Evolutionary conservation across 2,797 vertebrate genomes (phyloP), one percentile per base, ranked within the genome.

Genomic region (Sandelia bainsii): DNA sequence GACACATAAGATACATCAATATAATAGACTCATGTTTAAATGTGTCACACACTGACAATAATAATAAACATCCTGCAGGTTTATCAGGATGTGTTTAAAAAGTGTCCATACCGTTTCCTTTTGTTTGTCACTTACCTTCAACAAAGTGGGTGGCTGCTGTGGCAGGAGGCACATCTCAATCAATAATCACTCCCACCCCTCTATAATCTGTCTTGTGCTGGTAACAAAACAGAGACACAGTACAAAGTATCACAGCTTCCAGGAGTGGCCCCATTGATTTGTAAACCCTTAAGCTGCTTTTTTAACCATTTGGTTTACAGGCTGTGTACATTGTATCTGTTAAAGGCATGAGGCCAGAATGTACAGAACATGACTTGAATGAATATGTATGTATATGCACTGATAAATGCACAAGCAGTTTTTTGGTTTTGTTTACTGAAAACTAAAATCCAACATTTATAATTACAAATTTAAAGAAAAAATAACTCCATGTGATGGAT

Each of bases 141-240:
- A 34, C 62, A 22, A 46, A 52, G 52, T 44, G 58, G 34, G 78
- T 70, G 56, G 82, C 59, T 80, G 79, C 76, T 89, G 69, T 57
- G 60, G 37, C 65, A 61, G 66, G 68, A 82, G 69, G 66, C 69
- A 48, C 22, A 53, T 62, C 44, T 79, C 51, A 86, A 85, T 90
- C 89, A 89, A 87, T 92, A 83, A 34, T 52, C 69, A 62, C 79
- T 57, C 85, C 51, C 46, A 27, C 14, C 62, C 49, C 23, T 27
- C 64, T 20, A 34, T 90, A 92, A 91, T 89, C 90, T 46, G 63
- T 81, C 39, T 85, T 80, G 80, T 52, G 74, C 59, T 53, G 22
- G 57, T 67, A 72, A 65, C 62, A 59, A 27, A 81, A 79, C 65
- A 73, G 57, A 68, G 69, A 46, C 72, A 49, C 34, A 4, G 37